Conservation (phyloP, 2,888 invertebrate genomes). For the Drosophila mercatorum region DNA sequence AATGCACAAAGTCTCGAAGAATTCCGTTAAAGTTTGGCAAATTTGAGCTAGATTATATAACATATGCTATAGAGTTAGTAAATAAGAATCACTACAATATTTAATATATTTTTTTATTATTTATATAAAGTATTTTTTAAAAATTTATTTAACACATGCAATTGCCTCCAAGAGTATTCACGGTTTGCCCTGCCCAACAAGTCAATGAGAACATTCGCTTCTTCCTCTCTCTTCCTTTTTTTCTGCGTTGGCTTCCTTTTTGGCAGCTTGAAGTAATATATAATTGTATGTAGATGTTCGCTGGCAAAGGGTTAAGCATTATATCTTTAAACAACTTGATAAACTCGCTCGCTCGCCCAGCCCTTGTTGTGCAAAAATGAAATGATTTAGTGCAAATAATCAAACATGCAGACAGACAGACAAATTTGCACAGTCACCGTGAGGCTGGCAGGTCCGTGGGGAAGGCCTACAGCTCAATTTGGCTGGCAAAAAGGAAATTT, state of each 20-base stretch:
- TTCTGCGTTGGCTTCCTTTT: constrained; percentile 13
- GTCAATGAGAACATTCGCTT: neutral
- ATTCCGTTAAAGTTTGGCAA: too few relatives aligned
- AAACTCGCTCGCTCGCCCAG: constrained; percentile 42
- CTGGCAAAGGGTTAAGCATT: constrained; percentile 60
- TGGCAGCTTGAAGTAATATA: constrained; percentile 16
- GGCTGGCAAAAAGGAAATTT: constrained; percentile 69
- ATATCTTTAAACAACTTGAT: constrained; percentile 73
- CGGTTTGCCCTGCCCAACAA: neutral
- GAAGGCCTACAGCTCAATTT: constrained; percentile 79
- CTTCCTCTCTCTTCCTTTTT: neutral
- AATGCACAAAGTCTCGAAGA: neutral
- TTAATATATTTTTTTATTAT: too few relatives aligned
- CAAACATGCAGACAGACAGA: constrained; percentile 71
- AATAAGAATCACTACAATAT: too few relatives aligned
- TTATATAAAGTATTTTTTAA: too few relatives aligned
- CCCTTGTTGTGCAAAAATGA: constrained; percentile 45
- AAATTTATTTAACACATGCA: too few relatives aligned
- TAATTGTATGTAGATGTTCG: constrained; percentile 15
- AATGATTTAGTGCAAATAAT: constrained; percentile 72
- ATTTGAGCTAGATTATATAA: neutral
- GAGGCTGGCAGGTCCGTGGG: constrained; percentile 7
- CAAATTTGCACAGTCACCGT: constrained; percentile 71
- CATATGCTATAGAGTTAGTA: too few relatives aligned
- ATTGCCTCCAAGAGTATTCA: constrained; percentile 1